These are phyloP conservation scores for Drosophila mauritiana DNA, from an alignment of 1,140 invertebrate species.

Conservation along the genomic window DNA sequence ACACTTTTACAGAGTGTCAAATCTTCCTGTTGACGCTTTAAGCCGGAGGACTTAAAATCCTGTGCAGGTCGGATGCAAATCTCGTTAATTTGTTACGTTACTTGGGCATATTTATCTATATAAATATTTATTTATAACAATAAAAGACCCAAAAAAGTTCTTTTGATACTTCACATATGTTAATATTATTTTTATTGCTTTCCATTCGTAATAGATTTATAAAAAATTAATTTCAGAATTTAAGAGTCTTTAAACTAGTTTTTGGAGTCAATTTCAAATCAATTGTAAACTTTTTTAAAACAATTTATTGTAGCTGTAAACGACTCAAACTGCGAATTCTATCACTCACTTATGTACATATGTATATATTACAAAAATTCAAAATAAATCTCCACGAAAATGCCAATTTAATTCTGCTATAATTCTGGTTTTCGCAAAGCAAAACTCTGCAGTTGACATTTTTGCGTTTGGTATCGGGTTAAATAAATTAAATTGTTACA, in stretches of 20 bases:
- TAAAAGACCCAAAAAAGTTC: no score
- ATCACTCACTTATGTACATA: not conserved
- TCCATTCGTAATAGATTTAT: no score
- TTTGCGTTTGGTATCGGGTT: conserved; percentile 6
- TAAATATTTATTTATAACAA: no score
- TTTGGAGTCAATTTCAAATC: not conserved
- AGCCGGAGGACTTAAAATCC: conserved; percentile 11
- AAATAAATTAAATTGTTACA: conserved; percentile 40
- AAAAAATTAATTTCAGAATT: no score
- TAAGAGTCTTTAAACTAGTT: no score
- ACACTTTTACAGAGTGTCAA: conserved; percentile 18
- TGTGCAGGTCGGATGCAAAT: conserved; percentile 6
- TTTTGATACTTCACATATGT: no score
- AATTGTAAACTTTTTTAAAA: not conserved
- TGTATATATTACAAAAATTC: not conserved
- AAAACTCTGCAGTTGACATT: conserved; percentile 31
- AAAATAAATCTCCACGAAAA: not conserved
- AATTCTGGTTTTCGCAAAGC: conserved; percentile 1
- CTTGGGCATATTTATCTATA: not conserved
- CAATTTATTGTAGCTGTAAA: not conserved
- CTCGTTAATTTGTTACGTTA: conserved; percentile 12
- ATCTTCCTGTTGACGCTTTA: conserved; percentile 19
- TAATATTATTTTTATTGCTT: no score
- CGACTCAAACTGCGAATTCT: not conserved
- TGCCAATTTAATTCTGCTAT: conserved; percentile 8